phyloP scores from a whole-genome alignment of 2,797 vertebrate species.

The Chromobotia macracanthus region DNA sequence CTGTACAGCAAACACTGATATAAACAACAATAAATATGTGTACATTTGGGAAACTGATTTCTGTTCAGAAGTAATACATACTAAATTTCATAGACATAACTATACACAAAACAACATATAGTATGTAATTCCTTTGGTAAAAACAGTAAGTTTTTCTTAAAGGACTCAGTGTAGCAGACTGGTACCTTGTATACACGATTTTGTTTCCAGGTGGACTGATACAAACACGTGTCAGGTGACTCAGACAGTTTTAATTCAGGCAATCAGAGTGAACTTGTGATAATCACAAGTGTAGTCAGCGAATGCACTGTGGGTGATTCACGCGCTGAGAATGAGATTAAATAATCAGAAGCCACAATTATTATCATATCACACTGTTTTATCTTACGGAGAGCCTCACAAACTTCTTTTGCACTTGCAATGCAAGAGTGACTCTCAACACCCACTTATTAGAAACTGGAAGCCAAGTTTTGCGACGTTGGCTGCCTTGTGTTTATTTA shows the following conservation, averaged over 20 bases:
- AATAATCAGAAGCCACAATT: neutral
- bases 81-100: no score
- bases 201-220: no score
- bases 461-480: slow-evolving; percentile 35
- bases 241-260: neutral
- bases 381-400: neutral
- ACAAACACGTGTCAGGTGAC: no score
- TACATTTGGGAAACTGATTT: no score
- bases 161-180: no score
- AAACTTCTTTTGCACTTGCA: slow-evolving; percentile 17
- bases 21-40: no score
- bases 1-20: no score
- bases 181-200: no score
- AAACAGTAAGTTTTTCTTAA: no score
- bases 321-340: neutral
- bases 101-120: no score
- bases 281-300: neutral
- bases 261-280: neutral
- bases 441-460: slow-evolving; percentile 30
- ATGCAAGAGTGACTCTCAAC: slow-evolving; percentile 30
- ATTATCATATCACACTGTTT: neutral
- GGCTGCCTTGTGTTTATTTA: slow-evolving; percentile 46
- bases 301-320: neutral
- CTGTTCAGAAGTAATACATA: no score
- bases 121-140: no score